Evolutionary conservation across 2,797 vertebrate species (phyloP), one percentile per base, ranked within the genome.

Genomic region (Craterocephalus amniculus): DNA sequence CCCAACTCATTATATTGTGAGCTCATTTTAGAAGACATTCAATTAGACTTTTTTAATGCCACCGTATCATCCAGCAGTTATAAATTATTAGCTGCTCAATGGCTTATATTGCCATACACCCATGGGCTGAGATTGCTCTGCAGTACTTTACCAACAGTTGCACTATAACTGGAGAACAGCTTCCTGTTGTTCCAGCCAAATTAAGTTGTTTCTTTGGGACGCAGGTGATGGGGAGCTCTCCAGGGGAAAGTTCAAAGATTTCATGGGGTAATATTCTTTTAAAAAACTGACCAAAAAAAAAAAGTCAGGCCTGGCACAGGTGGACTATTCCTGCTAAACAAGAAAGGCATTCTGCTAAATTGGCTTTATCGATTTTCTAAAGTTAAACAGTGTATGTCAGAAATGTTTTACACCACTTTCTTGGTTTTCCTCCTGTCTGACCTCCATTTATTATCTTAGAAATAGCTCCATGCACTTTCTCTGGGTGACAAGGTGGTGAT

Each of bases 351-450:
- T 80, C 72, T 68, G 61, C 68, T 82, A 80, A 85, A 86, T 79
- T 84, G 70, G 51, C 56, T 72, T 58, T 72, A 89, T 85, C 86
- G 82, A 85, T 89, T 85, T 83, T 73, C 70, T 51, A 63, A 64
- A 74, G 67, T 80, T 77, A 81, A 83, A 76, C 31, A 64, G 60
- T 61, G 43, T 52, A 67, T 80, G 80, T 83, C 80, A 83, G 79
- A 83, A 85, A 82, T 81, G 74, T 78, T 85, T 84, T 83, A 80
- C 82, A 81, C 56, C 58, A 74, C 31, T 49, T 68, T 24, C 49
- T 51, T 13, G 34, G 34, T 74, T 78, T 79, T 66, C 45, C 61
- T 67, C 38, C 55, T 65, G 52, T 69, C 27, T 0, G 24, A 69
- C 69, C 34, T 70, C 36, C 38, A 65, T 78, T 76, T 72, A 63